Conservation (phyloP, 2,888 invertebrate species). For the Unio delphinus region DNA sequence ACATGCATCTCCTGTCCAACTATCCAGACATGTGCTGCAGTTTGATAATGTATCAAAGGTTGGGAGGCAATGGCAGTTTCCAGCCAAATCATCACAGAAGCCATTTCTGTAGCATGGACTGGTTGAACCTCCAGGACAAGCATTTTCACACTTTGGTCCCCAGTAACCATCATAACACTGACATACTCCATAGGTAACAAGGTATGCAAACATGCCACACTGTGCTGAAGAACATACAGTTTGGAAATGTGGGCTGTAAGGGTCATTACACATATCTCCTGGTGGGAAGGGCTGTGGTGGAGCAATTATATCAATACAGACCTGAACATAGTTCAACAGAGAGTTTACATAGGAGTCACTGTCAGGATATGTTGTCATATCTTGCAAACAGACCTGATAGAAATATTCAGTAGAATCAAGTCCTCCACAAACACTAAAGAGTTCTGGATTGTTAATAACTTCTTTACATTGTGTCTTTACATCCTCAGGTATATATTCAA, state of each 20-base stretch:
- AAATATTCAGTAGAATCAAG: conserved; percentile 21
- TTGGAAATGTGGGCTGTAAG: conserved; percentile 2
- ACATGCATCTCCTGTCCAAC: conserved; percentile 34
- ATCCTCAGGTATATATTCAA: conserved; percentile 1
- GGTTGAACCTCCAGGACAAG: conserved; percentile 35
- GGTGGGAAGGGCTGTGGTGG: conserved; percentile 26
- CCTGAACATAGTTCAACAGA: conserved; percentile 26
- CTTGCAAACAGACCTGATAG: conserved; percentile 18
- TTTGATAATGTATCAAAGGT: conserved; percentile 19
- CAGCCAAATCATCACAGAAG: conserved; percentile 23
- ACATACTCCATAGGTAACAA: conserved; percentile 19
- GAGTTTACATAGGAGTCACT: conserved; percentile 20
- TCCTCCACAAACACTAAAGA: conserved; percentile 11
- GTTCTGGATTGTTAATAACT: conserved; percentile 8
- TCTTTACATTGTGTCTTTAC: conserved; percentile 9
- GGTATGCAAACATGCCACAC: conserved; percentile 32
- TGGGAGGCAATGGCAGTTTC: conserved; percentile 31
- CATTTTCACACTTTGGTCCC: conserved; percentile 30
- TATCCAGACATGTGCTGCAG: conserved; percentile 23
- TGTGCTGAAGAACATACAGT: conserved; percentile 25
- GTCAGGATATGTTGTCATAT: conserved; percentile 4
- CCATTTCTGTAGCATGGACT: conserved; percentile 32
- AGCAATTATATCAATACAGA: conserved; percentile 28
- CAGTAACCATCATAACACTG: conserved; percentile 39
- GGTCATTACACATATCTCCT: conserved; percentile 31